A percentile compares a stretch with the other conserved stretches of the same genome.
phyloP scores from a whole-genome alignment of 2,888 invertebrate genomes.

The Drosophila diplacantha region DNA sequence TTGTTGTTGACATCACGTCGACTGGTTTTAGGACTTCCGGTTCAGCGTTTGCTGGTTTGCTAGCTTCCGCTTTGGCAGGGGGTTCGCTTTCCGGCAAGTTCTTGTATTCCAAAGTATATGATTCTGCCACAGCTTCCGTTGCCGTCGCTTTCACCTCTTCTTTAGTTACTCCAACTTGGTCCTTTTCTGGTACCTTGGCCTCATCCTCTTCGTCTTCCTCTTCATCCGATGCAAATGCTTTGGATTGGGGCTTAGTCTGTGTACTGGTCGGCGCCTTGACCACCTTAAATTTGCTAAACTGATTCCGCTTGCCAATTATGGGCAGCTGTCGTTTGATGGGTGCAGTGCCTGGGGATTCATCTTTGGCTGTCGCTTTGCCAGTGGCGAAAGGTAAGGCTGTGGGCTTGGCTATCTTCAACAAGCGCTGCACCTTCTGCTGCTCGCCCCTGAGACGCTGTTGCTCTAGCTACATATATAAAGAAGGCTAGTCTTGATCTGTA shows the following conservation, averaged over 20 bases:
- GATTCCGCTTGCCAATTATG: constrained; percentile 78
- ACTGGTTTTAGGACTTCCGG: constrained; percentile 31
- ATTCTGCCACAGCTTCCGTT: constrained; percentile 28
- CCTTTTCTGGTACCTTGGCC: not conserved
- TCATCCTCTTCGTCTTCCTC: constrained; percentile 62
- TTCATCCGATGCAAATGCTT: constrained; percentile 65
- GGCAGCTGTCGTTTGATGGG: constrained; percentile 73
- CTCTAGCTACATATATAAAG: constrained; percentile 78
- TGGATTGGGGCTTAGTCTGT: constrained; percentile 39
- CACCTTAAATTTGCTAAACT: constrained; percentile 75
- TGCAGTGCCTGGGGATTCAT: not conserved
- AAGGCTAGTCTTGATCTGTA: no score
- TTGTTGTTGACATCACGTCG: constrained; percentile 21
- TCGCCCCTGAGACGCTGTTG: constrained; percentile 85
- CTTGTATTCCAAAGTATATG: constrained; percentile 9
- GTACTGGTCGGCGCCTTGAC: constrained; percentile 49
- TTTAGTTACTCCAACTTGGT: not conserved
- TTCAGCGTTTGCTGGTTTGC: constrained; percentile 20
- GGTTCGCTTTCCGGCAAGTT: constrained; percentile 18
- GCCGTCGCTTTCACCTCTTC: not conserved
- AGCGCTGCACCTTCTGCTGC: constrained; percentile 82
- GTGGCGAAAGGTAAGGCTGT: constrained; percentile 80
- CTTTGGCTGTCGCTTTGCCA: constrained; percentile 49
- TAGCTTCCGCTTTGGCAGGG: constrained; percentile 26
- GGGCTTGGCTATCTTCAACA: constrained; percentile 87